Evolutionary conservation across 2,113 vertebrate species (phyloP), one percentile per base, ranked within the genome.

Genomic region (Porphyrio hochstetteri): DNA sequence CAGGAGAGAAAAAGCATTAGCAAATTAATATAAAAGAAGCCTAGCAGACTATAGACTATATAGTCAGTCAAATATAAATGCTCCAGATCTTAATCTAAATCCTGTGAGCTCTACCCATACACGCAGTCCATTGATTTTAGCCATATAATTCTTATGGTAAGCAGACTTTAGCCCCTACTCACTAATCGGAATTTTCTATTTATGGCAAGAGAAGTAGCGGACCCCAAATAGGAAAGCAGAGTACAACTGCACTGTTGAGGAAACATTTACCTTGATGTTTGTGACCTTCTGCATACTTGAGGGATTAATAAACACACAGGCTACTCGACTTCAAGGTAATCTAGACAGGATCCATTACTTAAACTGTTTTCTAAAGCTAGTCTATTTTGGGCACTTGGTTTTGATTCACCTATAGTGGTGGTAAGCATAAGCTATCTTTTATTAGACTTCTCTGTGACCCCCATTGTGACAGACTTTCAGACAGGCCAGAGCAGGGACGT

Each of bases 281-380:
- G 57, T 87, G 55, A 95, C 57, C 40, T 91, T 89, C 53, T 77
- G 24, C 9, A 0, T 92, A 36, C 74, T 72, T 59, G 31, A 59
- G 59, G 59, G 31, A 91, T 96, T 88, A 92, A 69, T 87, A 87
- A 94, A 79, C 53, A 75, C 35, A 71, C 0, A 2, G n/a, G 55
- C 65, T 84, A 12, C 84, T 94, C 83, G 64, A 91, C 69, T 84
- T 91, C 1, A 11, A 84, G 69, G n/a, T 76, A 89, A 64, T 91
- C 36, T 89, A 69, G 77, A 85, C 18, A 36, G 46, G 50, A 93
- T 93, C 65, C 40, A 67, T 82, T 82, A 84, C 67, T 93, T 95
- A 82, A 88, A 86, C 50, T 91, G 59, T 94, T 94, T 94, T 91
- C 80, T 88, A 61, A 95, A 86, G n/a, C 1, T 1, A 61, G 28